Conservation (phyloP, 1,140 invertebrate species). For the Drosophila nasuta region DNA sequence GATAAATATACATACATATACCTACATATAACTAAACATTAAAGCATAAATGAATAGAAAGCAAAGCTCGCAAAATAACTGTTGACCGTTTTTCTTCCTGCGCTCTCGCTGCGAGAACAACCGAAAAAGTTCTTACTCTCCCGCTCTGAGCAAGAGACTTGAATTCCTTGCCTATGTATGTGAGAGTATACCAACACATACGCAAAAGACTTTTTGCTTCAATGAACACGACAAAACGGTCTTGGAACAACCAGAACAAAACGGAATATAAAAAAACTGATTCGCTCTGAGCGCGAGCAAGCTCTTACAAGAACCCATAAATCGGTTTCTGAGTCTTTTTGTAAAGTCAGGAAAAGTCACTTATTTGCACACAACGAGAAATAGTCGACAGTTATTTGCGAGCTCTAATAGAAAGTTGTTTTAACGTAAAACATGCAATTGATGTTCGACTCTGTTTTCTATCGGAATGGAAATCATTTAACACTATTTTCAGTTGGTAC, state of each 20-base stretch:
- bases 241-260: conserved; percentile 9
- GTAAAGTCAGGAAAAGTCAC: not conserved
- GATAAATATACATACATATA: conserved; percentile 42
- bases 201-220: not conserved
- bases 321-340: not conserved
- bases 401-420: no score
- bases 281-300: conserved; percentile 2
- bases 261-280: not conserved
- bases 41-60: conserved; percentile 2
- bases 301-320: not conserved
- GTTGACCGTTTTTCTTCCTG: no score
- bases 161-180: not conserved
- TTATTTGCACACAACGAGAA: conserved; percentile 4
- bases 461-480: no score
- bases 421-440: no score
- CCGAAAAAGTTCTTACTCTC: not conserved
- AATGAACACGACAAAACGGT: not conserved
- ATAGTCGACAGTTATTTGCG: not conserved
- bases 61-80: no score
- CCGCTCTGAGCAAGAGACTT: not conserved
- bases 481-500: no score
- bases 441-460: no score
- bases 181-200: conserved; percentile 1
- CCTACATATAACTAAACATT: conserved; percentile 30
- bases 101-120: no score